These are phyloP conservation scores for Lithosia quadra DNA, from an alignment of 2,888 invertebrate genomes.

Conservation along the genomic window DNA sequence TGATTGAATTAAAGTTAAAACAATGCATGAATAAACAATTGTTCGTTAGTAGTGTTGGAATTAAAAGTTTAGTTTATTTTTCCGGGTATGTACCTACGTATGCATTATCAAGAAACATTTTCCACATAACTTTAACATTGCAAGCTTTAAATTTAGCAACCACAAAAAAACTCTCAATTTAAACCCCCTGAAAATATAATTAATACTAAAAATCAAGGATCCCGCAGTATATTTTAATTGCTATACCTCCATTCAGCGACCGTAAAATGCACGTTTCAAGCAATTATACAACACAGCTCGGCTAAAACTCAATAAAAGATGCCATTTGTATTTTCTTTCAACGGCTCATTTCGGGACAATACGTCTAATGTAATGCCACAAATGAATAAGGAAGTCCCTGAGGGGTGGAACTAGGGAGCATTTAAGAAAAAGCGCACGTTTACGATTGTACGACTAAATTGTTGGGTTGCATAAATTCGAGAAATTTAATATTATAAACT, in stretches of 20 bases:
- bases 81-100: too few relatives aligned
- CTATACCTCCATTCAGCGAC: slow-evolving; percentile 36
- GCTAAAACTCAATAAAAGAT: slow-evolving; percentile 70
- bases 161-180: not conserved
- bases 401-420: slow-evolving; percentile 68
- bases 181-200: slow-evolving; percentile 4
- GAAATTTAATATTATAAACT: slow-evolving; percentile 42
- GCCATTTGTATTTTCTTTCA: slow-evolving; percentile 75
- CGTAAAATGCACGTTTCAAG: slow-evolving; percentile 51
- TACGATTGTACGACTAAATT: slow-evolving; percentile 55
- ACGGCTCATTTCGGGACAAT: slow-evolving; percentile 78
- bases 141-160: not conserved
- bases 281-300: slow-evolving; percentile 57
- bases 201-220: slow-evolving; percentile 20
- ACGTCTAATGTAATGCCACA: slow-evolving; percentile 81
- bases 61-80: too few relatives aligned
- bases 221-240: slow-evolving; percentile 38
- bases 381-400: slow-evolving; percentile 80
- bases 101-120: too few relatives aligned
- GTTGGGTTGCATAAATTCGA: slow-evolving; percentile 46
- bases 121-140: not conserved
- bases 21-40: not conserved
- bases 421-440: slow-evolving; percentile 49
- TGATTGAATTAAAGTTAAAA: not conserved
- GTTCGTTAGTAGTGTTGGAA: too few relatives aligned